phyloP scores from a whole-genome alignment of 2,888 invertebrate genomes.

The Periphyllus acericola region DNA sequence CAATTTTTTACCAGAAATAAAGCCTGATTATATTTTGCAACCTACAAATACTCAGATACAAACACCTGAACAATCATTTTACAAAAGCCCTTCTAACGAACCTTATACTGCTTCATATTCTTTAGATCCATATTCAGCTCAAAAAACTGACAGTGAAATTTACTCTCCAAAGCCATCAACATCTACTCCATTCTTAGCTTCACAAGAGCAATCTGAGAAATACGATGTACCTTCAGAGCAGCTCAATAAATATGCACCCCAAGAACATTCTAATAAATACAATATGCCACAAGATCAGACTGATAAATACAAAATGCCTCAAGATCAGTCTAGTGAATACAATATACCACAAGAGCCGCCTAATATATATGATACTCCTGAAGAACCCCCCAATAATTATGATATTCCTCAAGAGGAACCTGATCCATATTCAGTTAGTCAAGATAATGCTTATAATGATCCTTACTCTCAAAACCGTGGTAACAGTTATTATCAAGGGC shows the following conservation, averaged over 20 bases:
- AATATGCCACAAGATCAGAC: neutral
- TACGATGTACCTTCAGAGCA: neutral
- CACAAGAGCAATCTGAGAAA: constrained; percentile 4
- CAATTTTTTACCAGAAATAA: constrained; percentile 48
- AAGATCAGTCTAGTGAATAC: constrained; percentile 1
- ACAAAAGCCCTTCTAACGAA: neutral
- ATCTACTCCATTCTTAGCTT: constrained; percentile 1
- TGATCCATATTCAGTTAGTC: constrained; percentile 49
- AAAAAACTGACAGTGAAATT: constrained; percentile 14
- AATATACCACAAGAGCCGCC: neutral
- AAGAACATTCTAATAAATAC: constrained; percentile 18
- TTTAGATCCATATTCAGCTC: constrained; percentile 48
- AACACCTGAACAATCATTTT: constrained; percentile 23
- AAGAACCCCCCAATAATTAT: constrained; percentile 1
- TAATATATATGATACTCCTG: neutral
- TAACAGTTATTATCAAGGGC: constrained; percentile 31
- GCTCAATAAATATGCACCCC: neutral
- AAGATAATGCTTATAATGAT: constrained; percentile 42
- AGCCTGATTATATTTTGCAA: constrained; percentile 45
- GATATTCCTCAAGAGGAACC: constrained; percentile 3
- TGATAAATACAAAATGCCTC: neutral
- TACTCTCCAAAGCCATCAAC: constrained; percentile 10
- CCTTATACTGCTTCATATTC: constrained; percentile 15
- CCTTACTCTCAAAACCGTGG: constrained; percentile 44
- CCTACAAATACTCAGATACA: constrained; percentile 24